Conservation (phyloP, 2,797 vertebrate genomes). For the Diplodus puntazzo region DNA sequence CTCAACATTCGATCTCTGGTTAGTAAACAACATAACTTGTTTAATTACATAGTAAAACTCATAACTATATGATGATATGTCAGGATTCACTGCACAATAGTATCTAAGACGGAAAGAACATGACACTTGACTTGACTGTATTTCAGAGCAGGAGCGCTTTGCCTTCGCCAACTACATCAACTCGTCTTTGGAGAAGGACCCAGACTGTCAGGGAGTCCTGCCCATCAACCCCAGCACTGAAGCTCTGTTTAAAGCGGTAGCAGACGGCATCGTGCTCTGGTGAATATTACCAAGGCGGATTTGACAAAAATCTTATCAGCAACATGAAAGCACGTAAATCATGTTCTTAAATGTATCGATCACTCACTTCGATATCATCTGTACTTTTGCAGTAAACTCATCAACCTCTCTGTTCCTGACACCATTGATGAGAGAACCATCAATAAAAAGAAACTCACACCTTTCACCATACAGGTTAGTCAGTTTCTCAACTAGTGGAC, state of each 20-base stretch:
- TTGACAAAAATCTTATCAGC: neutral
- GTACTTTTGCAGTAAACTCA: constrained; percentile 92
- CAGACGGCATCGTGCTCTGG: constrained; percentile 95
- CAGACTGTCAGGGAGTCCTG: constrained; percentile 90
- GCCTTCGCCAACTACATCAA: constrained; percentile 99
- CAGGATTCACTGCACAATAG: neutral
- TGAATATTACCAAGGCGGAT: constrained; percentile 74
- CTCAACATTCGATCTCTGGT: constrained; percentile 97
- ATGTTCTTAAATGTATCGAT: neutral
- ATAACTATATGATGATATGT: neutral
- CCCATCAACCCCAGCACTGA: constrained; percentile 93
- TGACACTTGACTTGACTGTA: constrained; percentile 10
- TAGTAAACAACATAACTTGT: constrained; percentile 35
- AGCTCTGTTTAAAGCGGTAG: constrained; percentile 92
- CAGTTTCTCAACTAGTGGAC: too few relatives aligned
- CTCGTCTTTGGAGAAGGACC: constrained; percentile 92
- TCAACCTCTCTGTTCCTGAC: constrained; percentile 96
- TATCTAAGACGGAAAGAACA: neutral
- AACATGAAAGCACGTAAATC: too few relatives aligned
- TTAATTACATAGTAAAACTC: neutral
- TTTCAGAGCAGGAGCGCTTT: constrained; percentile 95
- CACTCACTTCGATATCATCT: neutral
- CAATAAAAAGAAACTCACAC: constrained; percentile 96
- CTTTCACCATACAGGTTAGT: constrained; percentile 94
- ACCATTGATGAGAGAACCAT: constrained; percentile 98